Base-by-base conservation (phyloP, 2,113 vertebrate genomes). In the Aleadryas rufinucha region DNA sequence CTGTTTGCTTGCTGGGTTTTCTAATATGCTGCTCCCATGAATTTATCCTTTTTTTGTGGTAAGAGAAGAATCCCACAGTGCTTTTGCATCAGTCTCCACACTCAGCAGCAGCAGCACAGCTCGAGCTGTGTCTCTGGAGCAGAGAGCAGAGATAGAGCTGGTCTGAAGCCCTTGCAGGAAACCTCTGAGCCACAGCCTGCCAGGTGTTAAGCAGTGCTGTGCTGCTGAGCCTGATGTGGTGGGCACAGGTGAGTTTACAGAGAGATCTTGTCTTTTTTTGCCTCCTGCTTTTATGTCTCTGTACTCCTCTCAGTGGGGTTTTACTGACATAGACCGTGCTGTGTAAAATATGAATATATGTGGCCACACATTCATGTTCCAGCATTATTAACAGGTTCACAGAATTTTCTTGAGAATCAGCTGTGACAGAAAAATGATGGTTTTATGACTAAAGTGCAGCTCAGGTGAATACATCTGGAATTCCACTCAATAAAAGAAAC, bases 201-300 rank as follows among this genome's bases (percentile, higher is more conserved):
- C 96, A 97, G 96, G 89, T 96, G 94, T 17, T 66, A 56, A 84
- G 80, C 41, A 39, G 31, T 4, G 3, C 71, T 30, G n/a, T 2
- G 9, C 71, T 82, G 76, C 76, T 31, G 39, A 93, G 72, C 52
- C 93, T 89, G 64, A 93, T 97, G 96, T 84, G 95, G 95, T 94
- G 39, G 54, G 59, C 71, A 88, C 92, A 93, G 84, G 84, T 96
- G 96, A 95, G 50, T 26, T 76, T 61, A 61, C 45, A 65, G 65
- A 84, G 53, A 88, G 92, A 95, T 94, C 90, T 96, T 89, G 54
- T 95, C 91, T 92, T 66, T 69, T 26, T 59, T 74, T 45, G 24
- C 65, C 44, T 68, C 31, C 35, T 63, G 23, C 22, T 94, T 80
- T 88, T 54, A 76, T 61, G 30, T 49, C 42, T 74, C 75, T 59